These are phyloP conservation scores for Acrobasis suavella DNA, from an alignment of 2,888 invertebrate species.

Conservation along the genomic window DNA sequence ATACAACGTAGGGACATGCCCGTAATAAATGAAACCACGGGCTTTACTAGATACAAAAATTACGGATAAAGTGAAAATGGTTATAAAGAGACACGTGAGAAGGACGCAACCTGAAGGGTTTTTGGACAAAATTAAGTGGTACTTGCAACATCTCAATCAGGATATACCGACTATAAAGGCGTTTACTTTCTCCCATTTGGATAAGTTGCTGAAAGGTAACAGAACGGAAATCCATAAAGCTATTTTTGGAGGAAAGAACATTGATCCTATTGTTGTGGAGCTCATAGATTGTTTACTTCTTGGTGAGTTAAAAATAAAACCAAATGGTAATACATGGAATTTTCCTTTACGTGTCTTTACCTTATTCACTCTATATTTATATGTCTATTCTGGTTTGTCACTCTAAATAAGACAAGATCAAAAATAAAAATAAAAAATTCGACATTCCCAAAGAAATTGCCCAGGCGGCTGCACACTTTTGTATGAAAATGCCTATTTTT, in stretches of 20 bases:
- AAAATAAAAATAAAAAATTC: too few relatives aligned
- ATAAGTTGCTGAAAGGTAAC: conserved; percentile 86
- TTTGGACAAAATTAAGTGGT: conserved; percentile 85
- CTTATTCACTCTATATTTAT: too few relatives aligned
- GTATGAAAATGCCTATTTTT: too few relatives aligned
- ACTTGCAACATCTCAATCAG: conserved; percentile 87
- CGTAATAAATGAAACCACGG: too few relatives aligned
- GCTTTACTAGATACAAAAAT: conserved; percentile 85
- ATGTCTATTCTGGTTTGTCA: too few relatives aligned
- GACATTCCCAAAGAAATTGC: too few relatives aligned
- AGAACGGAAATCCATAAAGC: conserved; percentile 87
- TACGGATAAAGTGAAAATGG: conserved; percentile 83
- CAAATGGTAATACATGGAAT: too few relatives aligned
- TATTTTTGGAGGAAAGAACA: conserved; percentile 87
- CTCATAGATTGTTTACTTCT: conserved; percentile 85
- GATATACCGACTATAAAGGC: conserved; percentile 91
- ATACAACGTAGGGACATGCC: too few relatives aligned
- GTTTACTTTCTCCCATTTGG: conserved; percentile 87
- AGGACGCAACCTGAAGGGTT: conserved; percentile 80
- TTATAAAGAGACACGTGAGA: conserved; percentile 83
- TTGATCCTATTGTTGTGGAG: conserved; percentile 87
- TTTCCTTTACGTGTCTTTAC: too few relatives aligned
- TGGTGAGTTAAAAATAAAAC: conserved; percentile 53
- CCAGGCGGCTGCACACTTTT: too few relatives aligned
- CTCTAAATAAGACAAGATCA: too few relatives aligned